Percentiles rank a stretch among this genome's conserved stretches.
Conservation (phyloP, 92 coral and sea anemone species). For the Epizoanthus illoricatus region DNA sequence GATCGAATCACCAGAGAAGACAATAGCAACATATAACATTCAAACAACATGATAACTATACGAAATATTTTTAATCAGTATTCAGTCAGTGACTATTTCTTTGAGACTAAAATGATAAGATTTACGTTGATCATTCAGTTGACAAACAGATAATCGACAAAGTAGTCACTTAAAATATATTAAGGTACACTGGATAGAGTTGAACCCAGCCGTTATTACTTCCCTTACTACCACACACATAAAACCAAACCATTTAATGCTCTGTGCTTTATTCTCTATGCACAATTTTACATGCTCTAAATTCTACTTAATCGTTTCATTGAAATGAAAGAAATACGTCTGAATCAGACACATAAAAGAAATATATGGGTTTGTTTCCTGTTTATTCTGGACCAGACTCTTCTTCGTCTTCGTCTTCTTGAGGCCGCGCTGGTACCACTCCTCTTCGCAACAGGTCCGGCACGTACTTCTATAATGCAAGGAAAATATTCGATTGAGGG, state of each 20-base stretch:
- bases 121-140: no score
- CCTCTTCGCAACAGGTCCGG: constrained; percentile 26
- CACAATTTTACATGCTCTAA: constrained; percentile 33
- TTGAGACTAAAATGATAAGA: no score
- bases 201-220: background rate
- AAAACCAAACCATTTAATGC: constrained; percentile 22
- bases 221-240: background rate
- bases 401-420: background rate
- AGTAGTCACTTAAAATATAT: no score
- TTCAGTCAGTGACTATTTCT: no score
- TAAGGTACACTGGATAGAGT: no score
- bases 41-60: no score
- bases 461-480: constrained; percentile 7
- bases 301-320: constrained; percentile 37
- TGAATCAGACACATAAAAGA: constrained; percentile 14
- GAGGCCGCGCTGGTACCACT: background rate
- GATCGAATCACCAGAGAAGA: no score
- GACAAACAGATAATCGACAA: no score
- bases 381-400: background rate
- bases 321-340: constrained; percentile 29
- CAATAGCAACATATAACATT: no score
- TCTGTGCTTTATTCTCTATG: constrained; percentile 26
- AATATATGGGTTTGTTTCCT: background rate
- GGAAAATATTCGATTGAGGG: background rate
- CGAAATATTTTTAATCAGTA: no score